A percentile compares a stretch with the other conserved stretches of the same genome.
These are phyloP conservation scores for Drosophila auraria DNA, from an alignment of 1,140 invertebrate genomes.

Conservation along the genomic window DNA sequence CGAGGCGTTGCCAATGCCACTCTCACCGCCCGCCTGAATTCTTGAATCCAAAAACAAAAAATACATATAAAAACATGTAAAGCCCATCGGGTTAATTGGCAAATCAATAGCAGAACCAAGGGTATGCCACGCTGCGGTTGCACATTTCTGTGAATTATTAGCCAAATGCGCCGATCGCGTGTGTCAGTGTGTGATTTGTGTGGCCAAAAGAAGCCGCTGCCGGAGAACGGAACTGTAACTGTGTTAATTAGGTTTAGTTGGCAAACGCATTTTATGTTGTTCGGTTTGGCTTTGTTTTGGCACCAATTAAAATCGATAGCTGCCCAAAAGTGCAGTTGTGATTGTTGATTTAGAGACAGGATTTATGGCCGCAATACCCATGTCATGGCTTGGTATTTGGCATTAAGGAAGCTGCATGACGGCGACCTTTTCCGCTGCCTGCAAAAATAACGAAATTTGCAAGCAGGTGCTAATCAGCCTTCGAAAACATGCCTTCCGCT, in stretches of 20 bases:
- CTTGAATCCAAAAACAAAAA: neutral
- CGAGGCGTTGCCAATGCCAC: slow-evolving; percentile 48
- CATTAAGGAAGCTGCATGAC: slow-evolving; percentile 47
- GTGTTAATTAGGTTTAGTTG: slow-evolving; percentile 69
- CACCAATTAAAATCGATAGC: slow-evolving; percentile 59
- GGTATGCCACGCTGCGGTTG: slow-evolving; percentile 45
- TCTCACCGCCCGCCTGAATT: slow-evolving; percentile 32
- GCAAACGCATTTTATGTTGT: slow-evolving; percentile 47
- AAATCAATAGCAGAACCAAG: slow-evolving; percentile 55
- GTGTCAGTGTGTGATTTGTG: slow-evolving; percentile 35
- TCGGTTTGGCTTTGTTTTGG: slow-evolving; percentile 26
- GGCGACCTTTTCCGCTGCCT: slow-evolving; percentile 33
- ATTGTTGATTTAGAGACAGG: slow-evolving; percentile 11
- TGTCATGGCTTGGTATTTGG: slow-evolving; percentile 1
- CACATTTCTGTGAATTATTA: slow-evolving; percentile 50
- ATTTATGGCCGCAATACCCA: slow-evolving; percentile 23
- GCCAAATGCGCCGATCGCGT: slow-evolving; percentile 44
- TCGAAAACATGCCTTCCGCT: slow-evolving; percentile 21
- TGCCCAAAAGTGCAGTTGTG: slow-evolving; percentile 37
- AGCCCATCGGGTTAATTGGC: slow-evolving; percentile 33
- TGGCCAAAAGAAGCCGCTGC: slow-evolving; percentile 61
- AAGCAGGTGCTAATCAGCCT: slow-evolving; percentile 60
- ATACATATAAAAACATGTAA: neutral
- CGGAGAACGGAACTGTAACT: slow-evolving; percentile 68
- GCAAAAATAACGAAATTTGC: slow-evolving; percentile 42